A percentile compares a stretch with the other conserved stretches of the same genome.
Evolutionary conservation across 2,113 vertebrate genomes (phyloP).

Genomic region (Mixornis gularis): DNA sequence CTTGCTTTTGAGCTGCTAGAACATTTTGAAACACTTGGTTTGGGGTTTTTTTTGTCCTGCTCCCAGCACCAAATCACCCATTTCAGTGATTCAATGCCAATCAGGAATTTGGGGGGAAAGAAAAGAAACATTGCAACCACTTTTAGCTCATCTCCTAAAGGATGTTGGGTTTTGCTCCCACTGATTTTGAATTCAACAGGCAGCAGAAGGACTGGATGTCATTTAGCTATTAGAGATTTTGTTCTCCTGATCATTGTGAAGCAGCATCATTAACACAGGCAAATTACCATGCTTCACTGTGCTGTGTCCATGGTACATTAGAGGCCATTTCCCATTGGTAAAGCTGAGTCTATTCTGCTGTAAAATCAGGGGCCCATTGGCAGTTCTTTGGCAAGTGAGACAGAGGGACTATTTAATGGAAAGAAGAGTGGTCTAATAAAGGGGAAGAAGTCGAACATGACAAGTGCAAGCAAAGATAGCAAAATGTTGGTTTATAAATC

Average conservation of each 20-base stretch:
- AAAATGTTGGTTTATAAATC: conserved; percentile 22
- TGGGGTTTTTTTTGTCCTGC: background rate
- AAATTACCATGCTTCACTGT: conserved; percentile 78
- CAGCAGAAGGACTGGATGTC: background rate
- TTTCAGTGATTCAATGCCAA: background rate
- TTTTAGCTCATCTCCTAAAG: background rate
- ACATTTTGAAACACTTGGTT: background rate
- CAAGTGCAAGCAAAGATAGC: conserved; percentile 35
- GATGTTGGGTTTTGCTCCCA: background rate
- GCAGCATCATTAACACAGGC: conserved; percentile 82
- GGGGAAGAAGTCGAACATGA: conserved; percentile 38
- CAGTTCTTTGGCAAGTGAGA: conserved; percentile 82
- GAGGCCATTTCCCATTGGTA: conserved; percentile 72
- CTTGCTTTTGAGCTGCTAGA: background rate
- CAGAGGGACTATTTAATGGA: conserved; percentile 81
- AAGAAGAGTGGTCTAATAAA: conserved; percentile 69
- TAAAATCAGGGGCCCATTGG: conserved; percentile 76
- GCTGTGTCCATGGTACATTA: conserved; percentile 75
- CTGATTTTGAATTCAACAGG: conserved; percentile 30
- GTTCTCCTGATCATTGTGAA: conserved; percentile 73
- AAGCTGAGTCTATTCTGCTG: conserved; percentile 76
- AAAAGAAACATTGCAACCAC: background rate
- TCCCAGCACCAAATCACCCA: background rate
- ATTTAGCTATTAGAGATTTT: conserved; percentile 72
- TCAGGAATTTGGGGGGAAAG: background rate